Conservation (phyloP, 2,113 vertebrate genomes). For the Agapornis roseicollis region DNA sequence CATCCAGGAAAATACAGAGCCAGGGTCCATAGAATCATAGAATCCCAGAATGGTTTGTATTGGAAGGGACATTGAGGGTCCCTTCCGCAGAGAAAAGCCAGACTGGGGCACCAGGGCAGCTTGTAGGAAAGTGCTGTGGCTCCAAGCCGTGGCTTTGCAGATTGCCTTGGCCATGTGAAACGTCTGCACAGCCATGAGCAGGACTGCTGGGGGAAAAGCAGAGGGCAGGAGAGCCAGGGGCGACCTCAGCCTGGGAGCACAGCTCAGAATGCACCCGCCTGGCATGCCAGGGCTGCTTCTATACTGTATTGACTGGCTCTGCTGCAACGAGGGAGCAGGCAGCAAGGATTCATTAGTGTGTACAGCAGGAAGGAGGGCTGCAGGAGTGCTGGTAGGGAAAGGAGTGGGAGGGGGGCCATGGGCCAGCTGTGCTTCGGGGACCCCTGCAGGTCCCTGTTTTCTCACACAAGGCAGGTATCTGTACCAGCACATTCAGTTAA, state of each 20-base stretch:
- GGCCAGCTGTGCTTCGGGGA: neutral
- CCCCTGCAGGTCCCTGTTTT: rapidly evolving
- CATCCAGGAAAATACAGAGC: neutral
- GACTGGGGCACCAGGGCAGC: neutral
- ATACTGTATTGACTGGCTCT: neutral
- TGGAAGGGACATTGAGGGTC: neutral
- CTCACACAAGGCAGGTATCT: neutral
- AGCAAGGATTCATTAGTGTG: neutral
- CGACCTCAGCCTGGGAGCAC: neutral
- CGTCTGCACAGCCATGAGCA: neutral
- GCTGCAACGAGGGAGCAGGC: rapidly evolving
- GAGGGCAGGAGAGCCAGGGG: neutral
- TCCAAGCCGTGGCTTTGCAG: neutral
- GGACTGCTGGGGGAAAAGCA: neutral
- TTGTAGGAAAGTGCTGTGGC: neutral
- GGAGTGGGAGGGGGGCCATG: neutral
- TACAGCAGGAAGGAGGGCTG: neutral
- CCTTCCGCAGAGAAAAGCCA: neutral
- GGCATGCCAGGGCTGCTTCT: rapidly evolving
- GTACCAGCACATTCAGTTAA: neutral
- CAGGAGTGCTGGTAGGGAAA: neutral
- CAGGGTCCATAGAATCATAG: neutral
- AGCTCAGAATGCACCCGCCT: neutral
- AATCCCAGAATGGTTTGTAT: neutral
- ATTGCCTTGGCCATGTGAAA: neutral